A percentile compares a stretch with the other conserved stretches of the same genome.
Conservation (phyloP, 2,888 invertebrate genomes). For the Drosophila differens region DNA sequence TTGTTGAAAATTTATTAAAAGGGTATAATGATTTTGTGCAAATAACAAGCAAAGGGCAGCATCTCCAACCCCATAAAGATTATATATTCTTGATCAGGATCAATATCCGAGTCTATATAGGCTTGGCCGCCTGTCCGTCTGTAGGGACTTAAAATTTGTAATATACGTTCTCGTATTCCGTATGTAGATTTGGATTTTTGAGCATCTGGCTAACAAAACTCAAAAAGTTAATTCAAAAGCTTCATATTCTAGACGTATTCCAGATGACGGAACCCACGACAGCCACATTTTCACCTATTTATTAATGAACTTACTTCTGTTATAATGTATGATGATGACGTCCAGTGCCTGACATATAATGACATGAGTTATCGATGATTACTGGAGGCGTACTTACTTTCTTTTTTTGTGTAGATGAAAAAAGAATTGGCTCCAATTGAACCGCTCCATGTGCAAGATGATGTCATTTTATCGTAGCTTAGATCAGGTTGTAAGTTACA, state of each 20-base stretch:
- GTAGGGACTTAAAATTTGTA: no score
- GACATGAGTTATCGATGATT: not conserved
- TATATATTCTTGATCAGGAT: no score
- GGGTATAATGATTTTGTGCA: not conserved
- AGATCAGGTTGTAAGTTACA: not conserved
- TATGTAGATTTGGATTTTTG: no score
- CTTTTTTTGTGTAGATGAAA: not conserved
- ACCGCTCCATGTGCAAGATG: not conserved
- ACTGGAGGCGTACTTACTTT: not conserved
- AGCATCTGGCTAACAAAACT: not conserved
- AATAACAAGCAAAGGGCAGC: no score
- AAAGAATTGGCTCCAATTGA: not conserved
- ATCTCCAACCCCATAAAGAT: accelerated
- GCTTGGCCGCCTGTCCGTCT: no score
- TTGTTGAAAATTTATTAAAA: not conserved
- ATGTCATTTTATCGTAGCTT: not conserved
- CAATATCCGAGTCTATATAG: no score
- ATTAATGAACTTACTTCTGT: not conserved
- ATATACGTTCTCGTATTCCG: no score
- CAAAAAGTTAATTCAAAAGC: no score
- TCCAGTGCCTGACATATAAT: not conserved
- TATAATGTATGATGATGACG: not conserved
- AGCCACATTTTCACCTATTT: not conserved
- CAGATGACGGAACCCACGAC: not conserved
- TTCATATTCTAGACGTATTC: not conserved